Conservation (phyloP, 2,113 vertebrate species). For the Zeus faber region DNA sequence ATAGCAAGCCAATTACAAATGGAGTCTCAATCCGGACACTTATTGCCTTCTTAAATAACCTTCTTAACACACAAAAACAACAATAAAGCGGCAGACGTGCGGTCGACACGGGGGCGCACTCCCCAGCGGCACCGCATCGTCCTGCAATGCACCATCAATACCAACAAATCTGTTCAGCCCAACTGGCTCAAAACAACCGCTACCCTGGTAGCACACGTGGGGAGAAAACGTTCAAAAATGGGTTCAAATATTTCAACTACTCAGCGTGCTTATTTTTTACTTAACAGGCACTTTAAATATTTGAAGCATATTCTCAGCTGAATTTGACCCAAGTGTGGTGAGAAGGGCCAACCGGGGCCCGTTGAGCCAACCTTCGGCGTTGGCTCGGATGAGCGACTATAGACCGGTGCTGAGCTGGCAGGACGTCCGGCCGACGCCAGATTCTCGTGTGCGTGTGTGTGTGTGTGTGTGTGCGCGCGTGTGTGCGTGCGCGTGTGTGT, state of each 20-base stretch:
- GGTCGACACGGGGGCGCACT: conserved; percentile 28
- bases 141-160: conserved; percentile 49
- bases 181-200: conserved; percentile 58
- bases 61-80: conserved; percentile 53
- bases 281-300: neutral
- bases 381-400: conserved; percentile 30
- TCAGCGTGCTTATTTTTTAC: conserved; percentile 2
- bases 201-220: conserved; percentile 56
- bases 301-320: conserved; percentile 40
- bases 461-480: conserved; percentile 47
- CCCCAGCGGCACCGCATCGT: conserved; percentile 34
- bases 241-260: conserved; percentile 26
- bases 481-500: conserved; percentile 31
- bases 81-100: conserved; percentile 44
- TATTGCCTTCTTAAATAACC: conserved; percentile 72
- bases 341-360: conserved; percentile 46
- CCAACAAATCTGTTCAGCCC: conserved; percentile 55
- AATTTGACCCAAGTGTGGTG: conserved; percentile 33
- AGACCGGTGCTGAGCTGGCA: neutral
- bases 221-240: conserved; percentile 32
- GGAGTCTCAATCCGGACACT: conserved; percentile 75
- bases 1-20: conserved; percentile 77
- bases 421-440: neutral
- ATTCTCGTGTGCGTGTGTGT: conserved; percentile 1
- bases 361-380: conserved; percentile 42